Evolutionary conservation across 2,888 invertebrate species (phyloP).

Genomic region (Eueremaeus valkanovi): DNA sequence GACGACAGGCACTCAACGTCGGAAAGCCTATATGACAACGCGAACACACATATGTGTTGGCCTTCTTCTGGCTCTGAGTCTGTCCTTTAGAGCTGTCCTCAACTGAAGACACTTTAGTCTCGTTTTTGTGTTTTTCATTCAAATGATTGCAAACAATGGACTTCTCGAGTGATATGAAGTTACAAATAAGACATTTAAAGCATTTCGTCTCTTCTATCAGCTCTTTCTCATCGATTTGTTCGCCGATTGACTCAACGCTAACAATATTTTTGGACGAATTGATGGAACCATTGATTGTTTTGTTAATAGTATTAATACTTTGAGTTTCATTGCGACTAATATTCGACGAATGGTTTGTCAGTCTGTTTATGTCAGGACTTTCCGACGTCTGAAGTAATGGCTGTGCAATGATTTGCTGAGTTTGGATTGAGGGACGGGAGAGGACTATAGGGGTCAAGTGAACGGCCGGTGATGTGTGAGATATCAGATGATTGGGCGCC

Average conservation of each 20-base stretch:
- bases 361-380: too few species aligned
- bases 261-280: background rate
- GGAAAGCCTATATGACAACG: constrained; percentile 51
- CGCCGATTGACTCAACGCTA: background rate
- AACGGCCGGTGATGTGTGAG: background rate
- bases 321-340: background rate
- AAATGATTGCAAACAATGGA: constrained; percentile 59
- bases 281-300: background rate
- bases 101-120: constrained; percentile 24
- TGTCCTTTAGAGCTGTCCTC: background rate
- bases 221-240: constrained; percentile 49
- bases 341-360: too few species aligned
- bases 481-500: background rate
- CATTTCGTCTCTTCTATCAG: constrained; percentile 51
- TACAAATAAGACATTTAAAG: constrained; percentile 59
- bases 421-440: background rate
- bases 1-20: constrained; percentile 51
- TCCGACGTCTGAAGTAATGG: too few species aligned
- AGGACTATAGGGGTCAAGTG: background rate
- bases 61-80: background rate
- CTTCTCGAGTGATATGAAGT: constrained; percentile 59
- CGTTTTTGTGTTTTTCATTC: constrained; percentile 48
- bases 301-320: too few species aligned
- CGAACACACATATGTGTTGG: constrained; percentile 50
- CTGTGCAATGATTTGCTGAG: background rate